Conservation (phyloP, 2,113 vertebrate genomes). For the Anolis sagrei region DNA sequence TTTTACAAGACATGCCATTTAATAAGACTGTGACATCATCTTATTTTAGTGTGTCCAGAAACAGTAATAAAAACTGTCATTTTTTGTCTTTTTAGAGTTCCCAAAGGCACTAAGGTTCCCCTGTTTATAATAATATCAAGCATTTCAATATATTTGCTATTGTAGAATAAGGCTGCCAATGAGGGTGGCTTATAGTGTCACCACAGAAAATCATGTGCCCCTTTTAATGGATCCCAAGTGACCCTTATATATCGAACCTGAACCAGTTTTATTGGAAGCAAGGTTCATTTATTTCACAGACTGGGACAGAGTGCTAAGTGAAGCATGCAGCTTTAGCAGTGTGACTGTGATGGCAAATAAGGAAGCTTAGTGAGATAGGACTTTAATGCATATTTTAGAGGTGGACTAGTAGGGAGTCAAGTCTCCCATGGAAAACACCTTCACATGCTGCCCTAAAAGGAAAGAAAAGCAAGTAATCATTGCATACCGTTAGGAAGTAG, state of each 20-base stretch:
- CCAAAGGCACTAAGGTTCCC: neutral
- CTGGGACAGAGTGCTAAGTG: neutral
- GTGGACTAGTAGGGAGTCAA: constrained; percentile 9
- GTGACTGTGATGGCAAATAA: neutral
- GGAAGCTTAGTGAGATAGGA: neutral
- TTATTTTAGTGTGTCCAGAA: neutral
- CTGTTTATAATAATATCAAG: neutral
- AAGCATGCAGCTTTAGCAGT: neutral
- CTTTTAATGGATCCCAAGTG: neutral
- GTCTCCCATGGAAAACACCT: constrained; percentile 38
- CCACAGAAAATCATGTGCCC: neutral
- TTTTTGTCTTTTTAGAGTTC: neutral
- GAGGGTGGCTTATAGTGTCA: neutral
- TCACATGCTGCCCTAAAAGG: constrained; percentile 42
- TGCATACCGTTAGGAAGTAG: constrained; percentile 82
- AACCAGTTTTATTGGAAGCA: neutral
- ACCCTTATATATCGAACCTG: neutral
- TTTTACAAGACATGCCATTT: neutral
- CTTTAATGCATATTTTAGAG: accelerated
- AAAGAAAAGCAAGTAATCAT: constrained; percentile 64
- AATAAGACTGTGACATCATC: neutral
- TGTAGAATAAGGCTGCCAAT: neutral
- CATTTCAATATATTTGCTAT: neutral
- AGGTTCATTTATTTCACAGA: neutral
- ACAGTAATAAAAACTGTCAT: neutral